Evolutionary conservation across 2,888 invertebrate genomes (phyloP).

Genomic region (Rhagium mordax): DNA sequence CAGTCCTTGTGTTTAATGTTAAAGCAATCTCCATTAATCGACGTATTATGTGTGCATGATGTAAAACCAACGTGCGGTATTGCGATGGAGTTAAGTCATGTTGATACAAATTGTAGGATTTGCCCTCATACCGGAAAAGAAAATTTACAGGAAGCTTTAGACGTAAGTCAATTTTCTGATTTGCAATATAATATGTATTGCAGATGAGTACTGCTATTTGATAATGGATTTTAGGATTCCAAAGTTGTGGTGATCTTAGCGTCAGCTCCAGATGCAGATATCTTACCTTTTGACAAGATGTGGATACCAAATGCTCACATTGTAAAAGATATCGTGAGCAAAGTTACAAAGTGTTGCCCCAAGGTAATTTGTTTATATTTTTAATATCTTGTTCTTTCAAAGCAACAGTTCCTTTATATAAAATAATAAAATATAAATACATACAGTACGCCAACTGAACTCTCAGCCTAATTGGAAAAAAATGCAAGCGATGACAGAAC

Average conservation of each 20-base stretch:
- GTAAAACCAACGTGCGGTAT: slow-evolving; percentile 64
- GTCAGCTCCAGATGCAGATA: slow-evolving; percentile 52
- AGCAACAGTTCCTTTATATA: too few relatives aligned
- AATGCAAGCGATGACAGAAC: too few relatives aligned
- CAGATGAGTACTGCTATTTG: too few relatives aligned
- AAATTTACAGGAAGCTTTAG: slow-evolving; percentile 61
- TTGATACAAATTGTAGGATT: slow-evolving; percentile 70
- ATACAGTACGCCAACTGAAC: too few relatives aligned
- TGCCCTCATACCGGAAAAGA: slow-evolving; percentile 59
- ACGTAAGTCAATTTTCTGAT: slow-evolving; percentile 44
- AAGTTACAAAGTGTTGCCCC: slow-evolving; percentile 59
- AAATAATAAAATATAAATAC: too few relatives aligned
- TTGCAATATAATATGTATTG: not conserved
- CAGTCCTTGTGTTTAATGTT: slow-evolving; percentile 74
- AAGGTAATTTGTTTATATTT: slow-evolving; percentile 52
- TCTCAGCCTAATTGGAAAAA: too few relatives aligned
- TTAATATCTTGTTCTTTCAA: too few relatives aligned
- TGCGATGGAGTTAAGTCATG: slow-evolving; percentile 68
- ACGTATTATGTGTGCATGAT: slow-evolving; percentile 76
- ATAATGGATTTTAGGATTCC: slow-evolving; percentile 54
- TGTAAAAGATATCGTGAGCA: slow-evolving; percentile 58
- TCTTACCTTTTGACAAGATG: slow-evolving; percentile 55
- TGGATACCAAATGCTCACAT: slow-evolving; percentile 63
- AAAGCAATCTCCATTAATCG: slow-evolving; percentile 74
- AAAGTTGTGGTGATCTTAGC: slow-evolving; percentile 64